Percentiles rank a stretch among this genome's conserved stretches.
Evolutionary conservation across 1,140 invertebrate genomes (phyloP).

Genomic region (Tyrophagus putrescentiae): DNA sequence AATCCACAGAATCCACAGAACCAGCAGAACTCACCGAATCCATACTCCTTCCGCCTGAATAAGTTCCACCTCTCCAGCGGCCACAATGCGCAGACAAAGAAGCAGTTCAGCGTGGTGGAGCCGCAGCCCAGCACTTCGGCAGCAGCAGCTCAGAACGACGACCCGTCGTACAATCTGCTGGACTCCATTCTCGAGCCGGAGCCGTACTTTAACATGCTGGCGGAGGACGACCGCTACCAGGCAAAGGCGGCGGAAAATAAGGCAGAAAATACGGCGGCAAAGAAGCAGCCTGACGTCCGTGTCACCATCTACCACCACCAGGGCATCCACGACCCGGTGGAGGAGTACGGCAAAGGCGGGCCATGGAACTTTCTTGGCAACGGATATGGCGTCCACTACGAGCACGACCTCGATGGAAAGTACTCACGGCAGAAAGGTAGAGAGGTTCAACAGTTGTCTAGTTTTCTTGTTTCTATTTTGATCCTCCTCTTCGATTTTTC

Average conservation of each 20-base stretch:
- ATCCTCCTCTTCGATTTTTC: not conserved
- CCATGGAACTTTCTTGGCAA: constrained; percentile 17
- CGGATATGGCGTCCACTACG: constrained; percentile 21
- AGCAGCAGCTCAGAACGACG: not conserved
- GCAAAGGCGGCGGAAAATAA: not conserved
- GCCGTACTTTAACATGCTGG: too few relatives aligned
- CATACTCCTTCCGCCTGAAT: too few relatives aligned
- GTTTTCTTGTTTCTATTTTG: too few relatives aligned
- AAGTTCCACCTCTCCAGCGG: too few relatives aligned
- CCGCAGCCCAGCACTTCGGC: not conserved
- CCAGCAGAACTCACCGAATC: too few relatives aligned
- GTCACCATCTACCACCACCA: constrained; percentile 23
- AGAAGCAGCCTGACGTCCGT: not conserved
- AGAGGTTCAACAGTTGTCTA: too few relatives aligned
- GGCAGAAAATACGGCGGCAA: not conserved
- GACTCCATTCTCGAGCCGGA: too few relatives aligned
- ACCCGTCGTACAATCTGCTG: too few relatives aligned
- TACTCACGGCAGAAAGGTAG: constrained; percentile 17
- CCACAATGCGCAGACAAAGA: too few relatives aligned
- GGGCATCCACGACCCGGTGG: constrained; percentile 17
- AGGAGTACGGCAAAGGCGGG: constrained; percentile 6
- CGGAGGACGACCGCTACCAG: too few relatives aligned
- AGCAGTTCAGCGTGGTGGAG: not conserved
- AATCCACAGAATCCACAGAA: too few relatives aligned
- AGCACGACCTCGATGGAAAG: constrained; percentile 15